A percentile compares a stretch with the other conserved stretches of the same genome.
These are phyloP conservation scores for Yponomeuta plumbellus DNA, from an alignment of 2,888 invertebrate species.

Conservation along the genomic window DNA sequence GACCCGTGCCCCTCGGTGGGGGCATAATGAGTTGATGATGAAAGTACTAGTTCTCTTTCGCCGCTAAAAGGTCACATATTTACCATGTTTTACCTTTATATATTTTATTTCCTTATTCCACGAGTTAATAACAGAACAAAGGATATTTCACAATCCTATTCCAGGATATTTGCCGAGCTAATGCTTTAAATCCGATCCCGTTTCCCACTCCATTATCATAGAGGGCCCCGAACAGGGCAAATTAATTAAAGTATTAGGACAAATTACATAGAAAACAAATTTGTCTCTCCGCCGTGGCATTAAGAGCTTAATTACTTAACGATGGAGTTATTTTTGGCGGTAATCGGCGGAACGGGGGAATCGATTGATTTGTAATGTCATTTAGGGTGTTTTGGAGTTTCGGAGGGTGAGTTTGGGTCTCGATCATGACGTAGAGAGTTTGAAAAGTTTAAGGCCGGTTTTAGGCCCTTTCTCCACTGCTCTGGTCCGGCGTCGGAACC, in stretches of 20 bases:
- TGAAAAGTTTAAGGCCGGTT: no score
- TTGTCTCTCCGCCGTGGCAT: slow-evolving; percentile 17
- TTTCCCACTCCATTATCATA: slow-evolving; percentile 6
- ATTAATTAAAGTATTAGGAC: slow-evolving; percentile 30
- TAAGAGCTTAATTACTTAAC: slow-evolving; percentile 26
- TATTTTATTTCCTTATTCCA: no score
- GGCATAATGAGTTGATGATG: no score
- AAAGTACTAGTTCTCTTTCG: no score
- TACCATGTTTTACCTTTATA: no score
- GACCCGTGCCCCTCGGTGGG: no score
- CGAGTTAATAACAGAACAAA: neutral
- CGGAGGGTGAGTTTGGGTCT: neutral
- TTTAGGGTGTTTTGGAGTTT: neutral
- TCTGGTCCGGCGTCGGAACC: no score
- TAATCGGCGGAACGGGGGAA: neutral
- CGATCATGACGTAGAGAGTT: neutral
- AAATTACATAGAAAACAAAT: slow-evolving; percentile 23
- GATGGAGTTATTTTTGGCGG: slow-evolving; percentile 20
- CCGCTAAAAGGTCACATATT: no score
- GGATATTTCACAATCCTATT: neutral
- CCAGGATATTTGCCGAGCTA: neutral
- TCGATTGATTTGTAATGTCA: neutral
- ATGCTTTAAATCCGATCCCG: slow-evolving; percentile 2
- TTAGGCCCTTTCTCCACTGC: no score
- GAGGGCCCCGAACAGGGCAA: slow-evolving; percentile 24